Evolutionary conservation across 2,797 vertebrate species (phyloP), one percentile per base, ranked within the genome.

Genomic region (Pangasius mekongensis): DNA sequence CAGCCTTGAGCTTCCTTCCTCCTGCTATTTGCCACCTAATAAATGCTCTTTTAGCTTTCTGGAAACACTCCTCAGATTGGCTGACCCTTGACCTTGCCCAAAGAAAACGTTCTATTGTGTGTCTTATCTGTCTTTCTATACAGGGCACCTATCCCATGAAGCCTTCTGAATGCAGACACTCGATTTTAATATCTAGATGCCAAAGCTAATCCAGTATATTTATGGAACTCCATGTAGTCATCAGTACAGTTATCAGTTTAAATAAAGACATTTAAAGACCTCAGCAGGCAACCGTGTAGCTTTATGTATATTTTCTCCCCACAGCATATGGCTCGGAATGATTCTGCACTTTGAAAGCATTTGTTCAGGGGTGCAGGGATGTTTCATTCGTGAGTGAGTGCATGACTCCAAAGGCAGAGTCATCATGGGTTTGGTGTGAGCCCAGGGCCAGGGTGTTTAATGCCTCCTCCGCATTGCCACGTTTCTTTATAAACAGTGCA

Each of bases 21-120:
- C n/a, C 24, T 87, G 78, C 36, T 27, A n/a, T 82, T 62, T 89
- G 36, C 86, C 39, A 43, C 67, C 73, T 83, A 54, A 74, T 89
- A 84, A 90, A 67, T n/a, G 24, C 83, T 24, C 49, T 43, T 87
- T 87, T 80, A 86, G 87, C 66, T 88, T 89, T 86, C 87, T 88
- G 85, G 87, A 87, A 90, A 89, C 84, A 89, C 82, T 89, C 88
- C 88, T 89, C 90, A 89, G 83, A 90, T 89, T 49, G 82, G 33
- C 36, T 87, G 87, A 89, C 90, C 89, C 82, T 52, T 89, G 91
- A 87, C 87, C 91, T 80, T 84, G 64, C 49, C 89, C 80, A 85
- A 33, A 58, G 33, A 82, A 66, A 80, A 84, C 86, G 84, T 85
- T 78, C 83, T 67, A 54, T 90, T 84, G 73, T 88, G 86, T 87